Percentiles rank a stretch among this genome's conserved stretches.
These are phyloP conservation scores for Lithodes maja DNA, from an alignment of 2,888 invertebrate species.

Conservation along the genomic window DNA sequence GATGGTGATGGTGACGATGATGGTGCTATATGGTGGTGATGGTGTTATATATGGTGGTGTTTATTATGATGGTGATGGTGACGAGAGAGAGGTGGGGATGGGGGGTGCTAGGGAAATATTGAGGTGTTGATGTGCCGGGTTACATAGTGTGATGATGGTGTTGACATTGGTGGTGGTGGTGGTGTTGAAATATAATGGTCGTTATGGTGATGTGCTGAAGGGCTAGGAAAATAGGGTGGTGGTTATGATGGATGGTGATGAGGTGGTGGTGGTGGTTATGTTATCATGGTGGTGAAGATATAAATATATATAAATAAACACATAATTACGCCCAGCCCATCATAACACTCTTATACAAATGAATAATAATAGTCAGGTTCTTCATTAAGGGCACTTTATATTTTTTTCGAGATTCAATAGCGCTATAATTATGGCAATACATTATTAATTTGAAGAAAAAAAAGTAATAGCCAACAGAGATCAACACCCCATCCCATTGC, in stretches of 20 bases:
- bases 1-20: background rate
- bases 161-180: background rate
- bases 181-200: background rate
- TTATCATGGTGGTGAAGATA: background rate
- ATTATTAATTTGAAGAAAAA: no score
- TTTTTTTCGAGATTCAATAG: no score
- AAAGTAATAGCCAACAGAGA: no score
- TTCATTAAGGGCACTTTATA: no score
- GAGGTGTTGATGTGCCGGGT: background rate
- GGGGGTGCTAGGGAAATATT: background rate
- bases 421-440: no score
- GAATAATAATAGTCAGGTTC: no score
- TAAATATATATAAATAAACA: no score
- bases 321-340: no score
- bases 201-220: background rate
- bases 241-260: background rate
- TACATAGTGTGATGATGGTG: background rate
- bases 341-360: no score
- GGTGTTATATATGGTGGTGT: background rate
- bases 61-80: background rate
- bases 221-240: background rate
- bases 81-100: background rate
- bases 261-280: background rate
- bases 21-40: background rate
- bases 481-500: no score